Evolutionary conservation across 2,797 vertebrate species (phyloP), one percentile per base, ranked within the genome.

Genomic region (Eupleurogrammus muticus): DNA sequence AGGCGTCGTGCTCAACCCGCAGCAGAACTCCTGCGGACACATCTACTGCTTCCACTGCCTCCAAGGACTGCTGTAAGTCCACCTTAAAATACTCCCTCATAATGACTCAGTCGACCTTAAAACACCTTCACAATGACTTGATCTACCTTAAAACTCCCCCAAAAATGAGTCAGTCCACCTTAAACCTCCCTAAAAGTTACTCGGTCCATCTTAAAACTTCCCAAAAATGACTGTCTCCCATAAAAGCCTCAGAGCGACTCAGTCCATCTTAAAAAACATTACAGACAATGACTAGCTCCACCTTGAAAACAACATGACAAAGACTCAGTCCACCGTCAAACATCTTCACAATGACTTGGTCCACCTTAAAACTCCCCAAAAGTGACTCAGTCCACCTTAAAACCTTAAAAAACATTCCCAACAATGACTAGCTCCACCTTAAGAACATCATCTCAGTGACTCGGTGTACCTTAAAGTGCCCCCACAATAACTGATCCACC

Each of bases 21-120:
- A 98, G 83, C 97, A 98, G 92, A 96, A 96, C 0, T 95, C 95
- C 73, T 98, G 97, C 1, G 97, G 97, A 42, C 97, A 98, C 91
- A 94, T 97, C 44, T 97, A 96, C 92, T 98, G 97, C 85, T 93
- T 95, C 80, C 92, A 91, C 68, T 98, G 96, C 72, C 93, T 97
- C 17, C 88, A 91, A 12, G 73, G 77, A 6, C 75, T 96, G 70
- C 92, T 94, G 97, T 97, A 92, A 88, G 24, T 21, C 23, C 60
- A 63, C 66, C 70, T 76, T 63, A 61, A 44, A 5, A 66, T n/a
- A 12, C 34, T 8, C n/a, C n/a, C n/a, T 1, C 6, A 17, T 17
- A 42, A 4, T n/a, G 8, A 56, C 20, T 13, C 12, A 47, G 35
- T 53, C 42, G 19, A 54, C 55, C 42, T 55, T 38, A 59, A 51